These are phyloP conservation scores for Loripinus fragilis DNA, from an alignment of 2,888 invertebrate species.

Conservation along the genomic window DNA sequence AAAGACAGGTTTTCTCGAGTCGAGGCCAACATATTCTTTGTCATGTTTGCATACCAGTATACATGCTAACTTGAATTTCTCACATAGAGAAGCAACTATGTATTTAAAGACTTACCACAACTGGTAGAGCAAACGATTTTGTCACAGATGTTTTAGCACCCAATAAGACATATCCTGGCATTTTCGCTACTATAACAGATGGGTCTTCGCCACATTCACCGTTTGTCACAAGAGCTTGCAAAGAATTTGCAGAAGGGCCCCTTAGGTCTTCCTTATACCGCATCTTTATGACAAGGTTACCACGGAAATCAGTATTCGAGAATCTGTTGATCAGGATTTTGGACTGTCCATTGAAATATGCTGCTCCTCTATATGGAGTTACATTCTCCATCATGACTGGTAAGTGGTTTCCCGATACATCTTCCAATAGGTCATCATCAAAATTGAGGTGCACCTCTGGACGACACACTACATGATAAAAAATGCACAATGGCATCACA, in stretches of 20 bases:
- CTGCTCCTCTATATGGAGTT: constrained; percentile 52
- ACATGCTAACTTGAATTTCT: too few species aligned
- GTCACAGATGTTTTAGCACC: constrained; percentile 57
- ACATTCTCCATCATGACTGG: constrained; percentile 67
- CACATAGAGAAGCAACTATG: too few species aligned
- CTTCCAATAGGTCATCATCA: constrained; percentile 47
- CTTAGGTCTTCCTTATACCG: constrained; percentile 47
- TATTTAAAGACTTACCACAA: constrained; percentile 39
- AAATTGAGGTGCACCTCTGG: constrained; percentile 70
- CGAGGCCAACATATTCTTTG: too few species aligned
- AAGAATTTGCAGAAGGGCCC: constrained; percentile 24
- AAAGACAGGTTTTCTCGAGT: too few species aligned
- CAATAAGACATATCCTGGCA: constrained; percentile 57
- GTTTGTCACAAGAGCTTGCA: constrained; percentile 72
- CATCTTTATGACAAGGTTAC: constrained; percentile 66
- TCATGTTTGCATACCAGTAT: too few species aligned
- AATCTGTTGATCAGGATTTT: constrained; percentile 71
- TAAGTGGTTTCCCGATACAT: constrained; percentile 63
- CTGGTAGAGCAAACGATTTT: constrained; percentile 53
- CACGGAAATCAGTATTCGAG: constrained; percentile 68
- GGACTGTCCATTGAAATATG: constrained; percentile 70
- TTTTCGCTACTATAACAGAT: constrained; percentile 68
- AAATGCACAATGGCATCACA: too few species aligned
- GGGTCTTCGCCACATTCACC: constrained; percentile 73
- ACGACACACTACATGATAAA: constrained; percentile 70